Evolutionary conservation across 2,797 vertebrate species (phyloP).

Genomic region (Melanogrammus aeglefinus): DNA sequence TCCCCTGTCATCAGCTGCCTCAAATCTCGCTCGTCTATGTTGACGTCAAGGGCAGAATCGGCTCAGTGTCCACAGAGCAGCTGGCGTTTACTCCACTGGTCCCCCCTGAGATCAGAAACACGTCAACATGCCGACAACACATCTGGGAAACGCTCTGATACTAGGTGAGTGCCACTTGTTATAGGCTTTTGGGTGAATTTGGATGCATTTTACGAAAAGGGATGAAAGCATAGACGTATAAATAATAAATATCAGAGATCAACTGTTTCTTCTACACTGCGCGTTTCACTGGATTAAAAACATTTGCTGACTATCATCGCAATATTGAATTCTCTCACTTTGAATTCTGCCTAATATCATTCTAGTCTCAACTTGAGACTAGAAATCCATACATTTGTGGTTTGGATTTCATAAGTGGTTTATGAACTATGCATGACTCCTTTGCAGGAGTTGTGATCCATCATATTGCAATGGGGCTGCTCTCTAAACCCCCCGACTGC

Average conservation of each 20-base stretch:
- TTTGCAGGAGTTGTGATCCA: conserved; percentile 72
- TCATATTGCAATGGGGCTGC: conserved; percentile 53
- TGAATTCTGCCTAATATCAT: too few relatives aligned
- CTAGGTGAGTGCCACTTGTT: neutral
- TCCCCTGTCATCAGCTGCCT: neutral
- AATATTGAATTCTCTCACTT: neutral
- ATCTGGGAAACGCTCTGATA: neutral
- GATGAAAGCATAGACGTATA: neutral
- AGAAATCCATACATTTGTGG: neutral
- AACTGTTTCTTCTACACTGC: neutral
- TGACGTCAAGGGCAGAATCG: neutral
- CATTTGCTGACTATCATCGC: neutral
- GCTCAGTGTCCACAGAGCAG: neutral
- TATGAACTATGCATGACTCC: conserved; percentile 18
- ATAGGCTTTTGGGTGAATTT: neutral
- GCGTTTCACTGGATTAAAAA: neutral
- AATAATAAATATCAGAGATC: neutral
- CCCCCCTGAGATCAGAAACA: neutral
- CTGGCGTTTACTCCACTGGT: neutral
- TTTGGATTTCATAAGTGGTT: neutral
- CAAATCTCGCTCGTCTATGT: neutral
- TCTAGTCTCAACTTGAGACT: too few relatives aligned
- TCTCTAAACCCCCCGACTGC: conserved; percentile 62
- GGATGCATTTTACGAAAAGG: neutral
- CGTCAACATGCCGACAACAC: neutral